Evolutionary conservation across 2,888 invertebrate genomes (phyloP).

Genomic region (Chrysomela aeneicollis): DNA sequence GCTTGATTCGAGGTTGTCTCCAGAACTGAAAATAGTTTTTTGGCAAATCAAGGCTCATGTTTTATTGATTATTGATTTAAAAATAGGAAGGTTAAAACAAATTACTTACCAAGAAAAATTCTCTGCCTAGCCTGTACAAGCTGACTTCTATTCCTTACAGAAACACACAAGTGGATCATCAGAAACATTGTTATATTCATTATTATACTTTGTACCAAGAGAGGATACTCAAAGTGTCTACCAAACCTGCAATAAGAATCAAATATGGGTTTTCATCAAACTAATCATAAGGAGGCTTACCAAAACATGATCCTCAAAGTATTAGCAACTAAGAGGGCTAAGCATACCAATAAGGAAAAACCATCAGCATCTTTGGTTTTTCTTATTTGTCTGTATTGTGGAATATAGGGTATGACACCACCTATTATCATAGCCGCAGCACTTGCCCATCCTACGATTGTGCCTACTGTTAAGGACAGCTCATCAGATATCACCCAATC

Average conservation of each 20-base stretch:
- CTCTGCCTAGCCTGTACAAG: conserved; percentile 78
- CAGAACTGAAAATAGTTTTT: neutral
- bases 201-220: conserved; percentile 94
- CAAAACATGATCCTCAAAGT: conserved; percentile 97
- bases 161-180: conserved; percentile 93
- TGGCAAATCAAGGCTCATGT: conserved; percentile 12
- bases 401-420: conserved; percentile 94
- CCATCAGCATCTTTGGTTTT: conserved; percentile 93
- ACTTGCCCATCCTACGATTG: conserved; percentile 80
- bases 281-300: conserved; percentile 67
- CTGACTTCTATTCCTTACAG: conserved; percentile 82
- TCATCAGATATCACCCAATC: conserved; percentile 83
- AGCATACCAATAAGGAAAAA: conserved; percentile 96
- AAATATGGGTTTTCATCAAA: neutral
- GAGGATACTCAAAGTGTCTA: conserved; percentile 93
- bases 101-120: conserved; percentile 79
- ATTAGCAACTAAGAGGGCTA: conserved; percentile 94
- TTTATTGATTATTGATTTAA: conserved; percentile 41
- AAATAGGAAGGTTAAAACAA: conserved; percentile 40
- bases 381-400: conserved; percentile 94
- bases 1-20: neutral
- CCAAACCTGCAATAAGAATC: conserved; percentile 84
- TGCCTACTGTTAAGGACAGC: conserved; percentile 76
- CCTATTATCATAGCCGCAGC: conserved; percentile 94
- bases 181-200: conserved; percentile 97